Evolutionary conservation across 2,113 vertebrate genomes (phyloP).

Genomic region (Bucco capensis): DNA sequence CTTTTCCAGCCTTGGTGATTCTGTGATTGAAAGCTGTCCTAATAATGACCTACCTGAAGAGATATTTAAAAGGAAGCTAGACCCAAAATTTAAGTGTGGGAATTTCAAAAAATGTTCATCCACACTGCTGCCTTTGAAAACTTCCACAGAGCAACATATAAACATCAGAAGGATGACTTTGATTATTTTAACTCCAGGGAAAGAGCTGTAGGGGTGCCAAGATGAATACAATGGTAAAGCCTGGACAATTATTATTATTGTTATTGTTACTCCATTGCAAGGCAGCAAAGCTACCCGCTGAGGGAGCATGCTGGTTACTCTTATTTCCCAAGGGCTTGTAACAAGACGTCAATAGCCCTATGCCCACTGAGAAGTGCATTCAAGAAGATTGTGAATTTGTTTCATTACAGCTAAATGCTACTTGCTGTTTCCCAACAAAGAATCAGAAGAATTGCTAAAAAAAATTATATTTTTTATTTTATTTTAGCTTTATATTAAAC

Average conservation of each 20-base stretch:
- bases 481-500: neutral
- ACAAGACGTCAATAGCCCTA: neutral
- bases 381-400: neutral
- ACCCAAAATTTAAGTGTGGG: neutral
- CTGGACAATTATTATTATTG: neutral
- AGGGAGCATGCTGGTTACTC: neutral
- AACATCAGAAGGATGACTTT: neutral
- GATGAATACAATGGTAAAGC: neutral
- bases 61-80: neutral
- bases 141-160: neutral
- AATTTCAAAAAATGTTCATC: neutral
- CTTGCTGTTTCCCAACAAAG: neutral
- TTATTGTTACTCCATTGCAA: neutral
- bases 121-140: neutral
- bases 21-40: no score
- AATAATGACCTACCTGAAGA: neutral
- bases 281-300: neutral
- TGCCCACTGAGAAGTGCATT: accelerated
- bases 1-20: no score
- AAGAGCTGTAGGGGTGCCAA: neutral
- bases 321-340: accelerated
- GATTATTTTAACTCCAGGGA: neutral
- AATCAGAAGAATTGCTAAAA: neutral
- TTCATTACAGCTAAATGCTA: neutral
- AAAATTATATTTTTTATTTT: neutral